Conservation (phyloP, 2,888 invertebrate genomes). For the Drosophila putrida region DNA sequence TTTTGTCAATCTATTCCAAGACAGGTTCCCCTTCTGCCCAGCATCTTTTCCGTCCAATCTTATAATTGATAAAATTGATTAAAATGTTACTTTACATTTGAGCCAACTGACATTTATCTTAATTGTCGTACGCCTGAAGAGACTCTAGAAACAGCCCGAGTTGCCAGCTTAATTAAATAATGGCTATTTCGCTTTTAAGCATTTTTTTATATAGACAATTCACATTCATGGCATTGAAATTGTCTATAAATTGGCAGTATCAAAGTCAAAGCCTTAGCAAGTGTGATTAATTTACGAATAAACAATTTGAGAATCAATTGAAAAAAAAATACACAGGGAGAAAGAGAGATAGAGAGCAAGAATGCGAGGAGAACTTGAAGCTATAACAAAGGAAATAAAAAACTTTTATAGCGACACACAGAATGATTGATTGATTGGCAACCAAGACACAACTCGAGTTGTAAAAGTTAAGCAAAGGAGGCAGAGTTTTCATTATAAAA, state of each 20-base stretch:
- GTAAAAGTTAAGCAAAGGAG: neutral
- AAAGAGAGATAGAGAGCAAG: neutral
- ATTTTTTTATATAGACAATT: conserved; percentile 4
- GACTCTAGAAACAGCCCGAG: conserved; percentile 42
- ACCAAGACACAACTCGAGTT: neutral
- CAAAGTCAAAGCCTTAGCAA: conserved; percentile 7
- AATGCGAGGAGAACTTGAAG: neutral
- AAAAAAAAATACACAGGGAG: neutral
- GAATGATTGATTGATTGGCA: conserved; percentile 16
- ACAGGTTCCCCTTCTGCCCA: neutral
- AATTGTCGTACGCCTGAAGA: conserved; percentile 54
- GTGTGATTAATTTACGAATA: conserved; percentile 20
- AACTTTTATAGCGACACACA: conserved; percentile 3
- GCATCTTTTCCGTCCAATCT: conserved; percentile 28
- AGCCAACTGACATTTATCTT: conserved; percentile 74
- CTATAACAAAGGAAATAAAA: neutral
- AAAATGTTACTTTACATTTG: conserved; percentile 76
- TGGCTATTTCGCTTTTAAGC: conserved; percentile 30
- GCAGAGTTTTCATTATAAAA: neutral
- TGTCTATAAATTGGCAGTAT: conserved; percentile 4
- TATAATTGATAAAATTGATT: conserved; percentile 81
- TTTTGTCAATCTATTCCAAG: conserved; percentile 53
- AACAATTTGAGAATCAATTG: conserved; percentile 12
- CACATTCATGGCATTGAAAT: conserved; percentile 15
- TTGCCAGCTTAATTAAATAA: conserved; percentile 68